A percentile compares a stretch with the other conserved stretches of the same genome.
These are phyloP conservation scores for Geococcyx californianus DNA, from an alignment of 2,113 vertebrate genomes.

Conservation along the genomic window DNA sequence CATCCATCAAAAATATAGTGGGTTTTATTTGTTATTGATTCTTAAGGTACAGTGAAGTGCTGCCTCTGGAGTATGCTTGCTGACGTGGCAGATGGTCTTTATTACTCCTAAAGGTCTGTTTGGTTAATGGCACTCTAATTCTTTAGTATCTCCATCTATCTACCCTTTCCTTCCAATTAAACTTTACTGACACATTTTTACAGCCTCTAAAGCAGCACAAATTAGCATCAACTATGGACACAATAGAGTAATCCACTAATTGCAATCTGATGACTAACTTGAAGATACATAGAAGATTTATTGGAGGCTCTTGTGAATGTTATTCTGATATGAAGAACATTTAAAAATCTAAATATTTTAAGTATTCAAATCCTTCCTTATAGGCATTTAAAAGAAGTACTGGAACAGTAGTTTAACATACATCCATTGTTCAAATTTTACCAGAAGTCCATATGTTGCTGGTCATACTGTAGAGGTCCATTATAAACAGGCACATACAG, in stretches of 20 bases:
- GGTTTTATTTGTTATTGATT: slow-evolving; percentile 69
- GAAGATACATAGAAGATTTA: not conserved
- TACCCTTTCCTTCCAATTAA: slow-evolving; percentile 73
- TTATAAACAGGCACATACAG: not conserved
- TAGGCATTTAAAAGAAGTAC: not conserved
- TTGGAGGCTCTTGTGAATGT: not conserved
- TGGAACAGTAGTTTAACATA: not conserved
- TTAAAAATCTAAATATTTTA: not conserved
- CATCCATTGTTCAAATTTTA: not conserved
- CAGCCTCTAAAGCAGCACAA: slow-evolving; percentile 68
- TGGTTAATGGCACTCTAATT: slow-evolving; percentile 74
- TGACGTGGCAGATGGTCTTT: slow-evolving; percentile 72
- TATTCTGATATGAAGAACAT: not conserved
- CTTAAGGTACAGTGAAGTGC: slow-evolving; percentile 20
- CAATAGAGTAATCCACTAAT: slow-evolving; percentile 53
- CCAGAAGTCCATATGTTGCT: not conserved
- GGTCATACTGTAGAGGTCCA: not conserved
- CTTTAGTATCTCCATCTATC: slow-evolving; percentile 70
- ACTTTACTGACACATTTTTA: slow-evolving; percentile 72
- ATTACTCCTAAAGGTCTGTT: slow-evolving; percentile 71
- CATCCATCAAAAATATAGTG: not conserved
- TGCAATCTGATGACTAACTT: not conserved
- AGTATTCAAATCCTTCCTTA: not conserved
- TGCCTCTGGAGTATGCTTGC: slow-evolving; percentile 32
- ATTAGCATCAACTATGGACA: slow-evolving; percentile 65